These are phyloP conservation scores for Coptodon bakossiorum DNA, from an alignment of 2,113 vertebrate species.

Conservation along the genomic window DNA sequence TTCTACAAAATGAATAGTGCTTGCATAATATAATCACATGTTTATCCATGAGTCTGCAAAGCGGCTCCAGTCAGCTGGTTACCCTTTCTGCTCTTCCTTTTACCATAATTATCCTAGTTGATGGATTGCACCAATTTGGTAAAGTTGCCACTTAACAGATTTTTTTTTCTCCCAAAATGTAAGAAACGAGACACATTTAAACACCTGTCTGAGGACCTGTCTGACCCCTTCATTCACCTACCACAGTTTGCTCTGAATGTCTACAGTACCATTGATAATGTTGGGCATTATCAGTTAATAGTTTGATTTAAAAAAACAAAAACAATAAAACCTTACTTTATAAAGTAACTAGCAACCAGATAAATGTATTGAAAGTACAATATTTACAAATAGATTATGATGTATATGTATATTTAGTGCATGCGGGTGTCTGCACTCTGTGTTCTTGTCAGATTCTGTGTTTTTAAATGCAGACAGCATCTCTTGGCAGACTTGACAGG, in stretches of 20 bases:
- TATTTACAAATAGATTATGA: not conserved
- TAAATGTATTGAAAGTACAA: not conserved
- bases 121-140: not conserved
- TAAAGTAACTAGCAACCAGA: not conserved
- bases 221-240: not conserved
- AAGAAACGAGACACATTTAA: not conserved
- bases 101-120: not conserved
- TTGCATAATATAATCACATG: not conserved
- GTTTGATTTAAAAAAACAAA: not conserved
- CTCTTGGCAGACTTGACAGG: conserved; percentile 10
- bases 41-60: not conserved
- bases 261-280: not conserved
- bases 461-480: conserved; percentile 6
- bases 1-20: not conserved
- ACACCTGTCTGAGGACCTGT: not conserved
- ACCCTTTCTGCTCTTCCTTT: not conserved
- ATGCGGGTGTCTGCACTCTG: not conserved
- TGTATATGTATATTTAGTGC: not conserved
- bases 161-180: not conserved
- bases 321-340: not conserved
- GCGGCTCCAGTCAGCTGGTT: not conserved
- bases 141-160: not conserved
- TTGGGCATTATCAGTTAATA: not conserved
- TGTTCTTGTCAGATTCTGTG: not conserved
- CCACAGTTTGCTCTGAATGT: not conserved